These are phyloP conservation scores for Phthorimaea operculella DNA, from an alignment of 1,140 invertebrate species.

Conservation along the genomic window DNA sequence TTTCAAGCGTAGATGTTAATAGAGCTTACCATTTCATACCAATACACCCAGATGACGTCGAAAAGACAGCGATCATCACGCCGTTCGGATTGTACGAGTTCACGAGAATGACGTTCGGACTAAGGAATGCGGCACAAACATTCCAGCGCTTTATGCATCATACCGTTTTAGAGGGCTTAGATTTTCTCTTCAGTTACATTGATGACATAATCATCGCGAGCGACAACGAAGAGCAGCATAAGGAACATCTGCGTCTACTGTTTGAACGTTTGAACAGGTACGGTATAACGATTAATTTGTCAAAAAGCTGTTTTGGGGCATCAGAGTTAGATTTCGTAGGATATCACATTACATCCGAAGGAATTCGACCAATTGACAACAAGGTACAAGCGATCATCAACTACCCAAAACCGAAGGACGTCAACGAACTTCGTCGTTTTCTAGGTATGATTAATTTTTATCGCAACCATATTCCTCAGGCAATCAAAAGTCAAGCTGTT, in stretches of 20 bases:
- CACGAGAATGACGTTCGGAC: too few relatives aligned
- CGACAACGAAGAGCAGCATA: background rate
- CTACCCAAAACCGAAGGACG: conserved; percentile 15
- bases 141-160: conserved; percentile 60
- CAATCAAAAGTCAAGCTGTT: conserved; percentile 14
- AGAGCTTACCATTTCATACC: conserved; percentile 14
- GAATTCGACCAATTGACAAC: background rate
- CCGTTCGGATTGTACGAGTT: conserved; percentile 21
- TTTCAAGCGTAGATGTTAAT: conserved; percentile 28
- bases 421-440: conserved; percentile 28
- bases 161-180: background rate
- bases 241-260: conserved; percentile 15
- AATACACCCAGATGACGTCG: conserved; percentile 10
- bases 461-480: conserved; percentile 21
- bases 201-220: conserved; percentile 13
- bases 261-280: conserved; percentile 32
- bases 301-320: conserved; percentile 2
- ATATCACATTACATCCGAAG: conserved; percentile 1
- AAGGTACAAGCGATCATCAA: conserved; percentile 20
- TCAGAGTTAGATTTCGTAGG: conserved; percentile 6
- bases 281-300: conserved; percentile 20
- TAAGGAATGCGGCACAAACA: too few relatives aligned
- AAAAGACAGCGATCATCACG: conserved; percentile 20
- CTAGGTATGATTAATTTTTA: conserved; percentile 36
- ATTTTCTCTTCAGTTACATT: conserved; percentile 7